These are phyloP conservation scores for Eucriotettix oculatus DNA, from an alignment of 2,888 invertebrate species.

Conservation along the genomic window DNA sequence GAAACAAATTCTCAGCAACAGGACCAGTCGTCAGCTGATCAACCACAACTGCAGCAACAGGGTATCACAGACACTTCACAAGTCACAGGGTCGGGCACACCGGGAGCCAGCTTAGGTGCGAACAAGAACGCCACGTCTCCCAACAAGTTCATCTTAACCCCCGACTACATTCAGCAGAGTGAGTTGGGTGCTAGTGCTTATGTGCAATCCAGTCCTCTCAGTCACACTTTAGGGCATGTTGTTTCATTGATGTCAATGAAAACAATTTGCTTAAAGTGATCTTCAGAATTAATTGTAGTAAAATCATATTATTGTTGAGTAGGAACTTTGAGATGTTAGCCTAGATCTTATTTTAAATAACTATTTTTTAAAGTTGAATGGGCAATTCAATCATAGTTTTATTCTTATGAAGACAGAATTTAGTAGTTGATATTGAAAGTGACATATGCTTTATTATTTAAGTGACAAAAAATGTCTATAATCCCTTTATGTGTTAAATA, in stretches of 20 bases:
- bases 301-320: too few relatives aligned
- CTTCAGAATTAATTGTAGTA: too few relatives aligned
- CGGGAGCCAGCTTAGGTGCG: not conserved
- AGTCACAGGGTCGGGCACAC: not conserved
- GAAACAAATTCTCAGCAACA: not conserved
- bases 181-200: slow-evolving; percentile 26
- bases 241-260: not conserved
- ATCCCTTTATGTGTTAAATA: too few relatives aligned
- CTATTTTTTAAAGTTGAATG: too few relatives aligned
- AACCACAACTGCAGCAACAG: slow-evolving; percentile 27
- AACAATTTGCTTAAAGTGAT: not conserved
- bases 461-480: too few relatives aligned
- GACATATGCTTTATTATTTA: too few relatives aligned
- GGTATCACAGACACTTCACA: not conserved
- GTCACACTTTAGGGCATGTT: not conserved
- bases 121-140: not conserved
- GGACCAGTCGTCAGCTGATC: slow-evolving; percentile 9
- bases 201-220: not conserved
- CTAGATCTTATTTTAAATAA: too few relatives aligned
- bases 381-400: too few relatives aligned
- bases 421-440: too few relatives aligned
- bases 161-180: slow-evolving; percentile 90
- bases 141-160: slow-evolving; percentile 69
- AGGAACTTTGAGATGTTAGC: too few relatives aligned
- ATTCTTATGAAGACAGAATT: too few relatives aligned